These are phyloP conservation scores for Saguinus imperator DNA, from an alignment of 2,113 vertebrate genomes.

Conservation along the genomic window DNA sequence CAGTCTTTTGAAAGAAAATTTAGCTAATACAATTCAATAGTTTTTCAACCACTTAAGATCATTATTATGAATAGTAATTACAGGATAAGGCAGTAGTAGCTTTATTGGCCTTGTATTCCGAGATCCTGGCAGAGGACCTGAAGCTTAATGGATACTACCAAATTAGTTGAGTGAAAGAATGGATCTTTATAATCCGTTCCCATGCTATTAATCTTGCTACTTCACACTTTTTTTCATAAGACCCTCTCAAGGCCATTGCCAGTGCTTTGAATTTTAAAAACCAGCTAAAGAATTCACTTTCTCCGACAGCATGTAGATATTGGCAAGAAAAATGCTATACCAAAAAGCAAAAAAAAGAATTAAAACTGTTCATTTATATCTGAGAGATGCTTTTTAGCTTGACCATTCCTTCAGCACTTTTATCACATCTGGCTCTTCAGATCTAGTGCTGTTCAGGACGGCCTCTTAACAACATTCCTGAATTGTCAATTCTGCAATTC, in stretches of 20 bases:
- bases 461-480: not conserved
- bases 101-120: not conserved
- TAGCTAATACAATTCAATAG: not conserved
- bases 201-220: not conserved
- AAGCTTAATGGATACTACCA: not conserved
- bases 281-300: not conserved
- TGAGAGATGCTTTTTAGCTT: not conserved
- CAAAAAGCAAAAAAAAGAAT: not conserved
- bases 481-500: conserved; percentile 27
- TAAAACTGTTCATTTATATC: not conserved
- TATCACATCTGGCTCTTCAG: not conserved
- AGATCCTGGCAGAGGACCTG: not conserved
- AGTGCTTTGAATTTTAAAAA: not conserved
- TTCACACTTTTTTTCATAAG: not conserved
- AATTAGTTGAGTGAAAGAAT: not conserved
- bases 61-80: not conserved
- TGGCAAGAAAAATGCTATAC: not conserved
- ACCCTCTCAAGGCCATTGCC: not conserved
- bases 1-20: not conserved
- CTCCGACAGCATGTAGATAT: not conserved
- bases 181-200: not conserved
- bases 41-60: not conserved
- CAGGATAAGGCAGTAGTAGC: not conserved
- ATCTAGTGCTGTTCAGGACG: not conserved
- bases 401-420: not conserved